Conservation (phyloP, 2,113 vertebrate genomes). For the Trinectes maculatus region DNA sequence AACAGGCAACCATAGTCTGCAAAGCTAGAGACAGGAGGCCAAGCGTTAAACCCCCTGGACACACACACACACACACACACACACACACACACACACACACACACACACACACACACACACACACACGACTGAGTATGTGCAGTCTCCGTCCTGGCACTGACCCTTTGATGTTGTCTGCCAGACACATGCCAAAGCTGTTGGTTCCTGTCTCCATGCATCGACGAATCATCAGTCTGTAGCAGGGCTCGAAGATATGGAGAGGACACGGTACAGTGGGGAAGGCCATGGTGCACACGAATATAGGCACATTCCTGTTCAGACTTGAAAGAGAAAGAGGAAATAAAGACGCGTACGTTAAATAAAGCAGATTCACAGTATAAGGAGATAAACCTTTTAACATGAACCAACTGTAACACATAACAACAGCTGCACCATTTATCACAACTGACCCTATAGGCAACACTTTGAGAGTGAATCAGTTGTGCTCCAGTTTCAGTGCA, state of each 20-base stretch:
- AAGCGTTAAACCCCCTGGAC: not conserved
- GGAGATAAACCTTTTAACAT: not conserved
- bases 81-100: not conserved
- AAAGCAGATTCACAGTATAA: not conserved
- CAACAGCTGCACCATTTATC: not conserved
- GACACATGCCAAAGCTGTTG: slow-evolving; percentile 93
- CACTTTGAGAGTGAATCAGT: no score
- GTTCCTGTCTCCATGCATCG: slow-evolving; percentile 93
- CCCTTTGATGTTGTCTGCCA: slow-evolving; percentile 88
- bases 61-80: no score
- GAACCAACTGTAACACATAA: not conserved
- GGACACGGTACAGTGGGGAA: slow-evolving; percentile 93
- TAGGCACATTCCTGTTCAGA: slow-evolving; percentile 93
- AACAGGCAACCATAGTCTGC: slow-evolving; percentile 91
- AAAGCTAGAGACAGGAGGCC: slow-evolving; percentile 69
- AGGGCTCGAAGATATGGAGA: slow-evolving; percentile 92
- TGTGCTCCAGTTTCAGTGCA: not conserved
- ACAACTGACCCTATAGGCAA: not conserved
- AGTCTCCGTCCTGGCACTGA: slow-evolving; percentile 23
- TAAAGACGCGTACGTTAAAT: not conserved
- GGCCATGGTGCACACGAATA: slow-evolving; percentile 95
- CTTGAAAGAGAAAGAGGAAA: slow-evolving; percentile 63
- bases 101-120: not conserved
- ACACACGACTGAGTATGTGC: not conserved
- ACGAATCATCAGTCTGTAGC: slow-evolving; percentile 92